Evolutionary conservation across 1,140 invertebrate genomes (phyloP).

Genomic region (Whitmania pigra): DNA sequence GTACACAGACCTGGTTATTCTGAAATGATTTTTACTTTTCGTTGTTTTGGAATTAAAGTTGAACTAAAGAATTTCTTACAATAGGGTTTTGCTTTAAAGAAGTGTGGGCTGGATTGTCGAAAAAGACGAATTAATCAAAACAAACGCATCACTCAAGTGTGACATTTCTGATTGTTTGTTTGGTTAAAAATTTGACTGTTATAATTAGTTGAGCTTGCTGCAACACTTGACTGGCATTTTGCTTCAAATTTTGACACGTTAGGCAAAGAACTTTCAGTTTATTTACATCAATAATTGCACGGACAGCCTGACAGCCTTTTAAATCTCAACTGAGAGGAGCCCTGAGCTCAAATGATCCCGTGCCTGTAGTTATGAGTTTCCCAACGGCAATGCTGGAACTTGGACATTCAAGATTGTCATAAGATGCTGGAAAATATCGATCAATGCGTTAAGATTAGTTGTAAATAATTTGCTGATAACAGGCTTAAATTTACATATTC

Average conservation of each 20-base stretch:
- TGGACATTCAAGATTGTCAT: slow-evolving; percentile 68
- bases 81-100: too few species aligned
- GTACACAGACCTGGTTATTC: too few species aligned
- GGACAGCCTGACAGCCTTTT: neutral
- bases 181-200: too few species aligned
- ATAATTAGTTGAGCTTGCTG: too few species aligned
- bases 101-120: too few species aligned
- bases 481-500: neutral
- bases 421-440: slow-evolving; percentile 39
- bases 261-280: neutral
- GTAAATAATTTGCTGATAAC: neutral
- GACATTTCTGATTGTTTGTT: neutral
- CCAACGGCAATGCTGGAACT: slow-evolving; percentile 79
- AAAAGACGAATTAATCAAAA: too few species aligned
- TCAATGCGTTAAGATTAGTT: slow-evolving; percentile 5
- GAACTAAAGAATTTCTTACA: neutral
- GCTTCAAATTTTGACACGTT: neutral
- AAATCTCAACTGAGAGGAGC: neutral
- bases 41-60: neutral
- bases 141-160: too few species aligned
- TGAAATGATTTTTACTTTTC: neutral
- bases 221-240: too few species aligned
- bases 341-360: slow-evolving; percentile 59
- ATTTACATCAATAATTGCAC: neutral
- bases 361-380: slow-evolving; percentile 65